Evolutionary conservation across 1,140 invertebrate species (phyloP).

Genomic region (Eurosta solidaginis): DNA sequence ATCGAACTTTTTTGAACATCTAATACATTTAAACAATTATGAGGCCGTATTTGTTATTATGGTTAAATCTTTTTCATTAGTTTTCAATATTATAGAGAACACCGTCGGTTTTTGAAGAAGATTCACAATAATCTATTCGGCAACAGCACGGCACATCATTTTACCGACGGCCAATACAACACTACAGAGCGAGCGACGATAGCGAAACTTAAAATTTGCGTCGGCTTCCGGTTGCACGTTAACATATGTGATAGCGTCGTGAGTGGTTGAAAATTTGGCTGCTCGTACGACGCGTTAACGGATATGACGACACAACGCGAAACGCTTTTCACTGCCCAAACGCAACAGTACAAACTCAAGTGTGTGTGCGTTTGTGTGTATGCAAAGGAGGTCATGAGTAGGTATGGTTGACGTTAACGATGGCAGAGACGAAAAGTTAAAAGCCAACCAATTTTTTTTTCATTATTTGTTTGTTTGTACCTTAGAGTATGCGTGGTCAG

Average conservation of each 20-base stretch:
- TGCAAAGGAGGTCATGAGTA: too few relatives aligned
- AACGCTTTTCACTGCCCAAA: background rate
- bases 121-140: too few relatives aligned
- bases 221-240: background rate
- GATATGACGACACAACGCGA: background rate
- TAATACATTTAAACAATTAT: too few relatives aligned
- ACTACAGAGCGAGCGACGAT: background rate
- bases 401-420: conserved; percentile 10
- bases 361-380: background rate
- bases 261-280: conserved; percentile 7
- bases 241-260: background rate
- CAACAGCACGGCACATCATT: background rate
- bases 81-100: too few relatives aligned
- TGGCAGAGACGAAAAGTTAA: conserved; percentile 21
- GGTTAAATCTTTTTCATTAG: too few relatives aligned
- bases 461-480: background rate
- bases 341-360: background rate
- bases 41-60: too few relatives aligned
- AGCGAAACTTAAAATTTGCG: too few relatives aligned
- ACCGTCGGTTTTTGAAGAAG: too few relatives aligned
- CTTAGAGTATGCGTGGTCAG: conserved; percentile 22
- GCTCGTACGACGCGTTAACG: background rate
- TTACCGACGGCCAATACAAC: background rate
- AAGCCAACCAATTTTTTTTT: background rate
- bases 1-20: too few relatives aligned